phyloP scores from a whole-genome alignment of 2,888 invertebrate species.

The Ormyrus nitidulus region DNA sequence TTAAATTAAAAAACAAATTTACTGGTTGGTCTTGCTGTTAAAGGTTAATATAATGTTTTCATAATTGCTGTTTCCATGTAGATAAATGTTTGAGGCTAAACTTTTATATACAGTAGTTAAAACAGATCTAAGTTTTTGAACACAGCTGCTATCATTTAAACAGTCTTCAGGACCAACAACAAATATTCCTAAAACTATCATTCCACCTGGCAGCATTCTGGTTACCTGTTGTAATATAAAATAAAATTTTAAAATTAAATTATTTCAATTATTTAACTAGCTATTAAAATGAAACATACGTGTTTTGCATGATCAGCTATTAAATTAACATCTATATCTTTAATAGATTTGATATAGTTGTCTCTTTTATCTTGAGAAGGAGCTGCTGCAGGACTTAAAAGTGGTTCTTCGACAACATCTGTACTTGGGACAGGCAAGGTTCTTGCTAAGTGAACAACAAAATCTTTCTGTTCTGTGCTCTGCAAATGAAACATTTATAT shows the following conservation, averaged over 20 bases:
- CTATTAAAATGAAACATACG: slow-evolving; percentile 71
- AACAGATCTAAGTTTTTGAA: slow-evolving; percentile 79
- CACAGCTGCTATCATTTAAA: slow-evolving; percentile 78
- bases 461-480: slow-evolving; percentile 83
- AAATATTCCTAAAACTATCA: slow-evolving; percentile 90
- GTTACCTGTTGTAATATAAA: slow-evolving; percentile 77
- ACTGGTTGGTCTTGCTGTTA: slow-evolving; percentile 77
- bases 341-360: slow-evolving; percentile 76
- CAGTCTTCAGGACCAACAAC: slow-evolving; percentile 82
- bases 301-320: slow-evolving; percentile 90
- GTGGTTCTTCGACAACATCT: slow-evolving; percentile 73
- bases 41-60: slow-evolving; percentile 83
- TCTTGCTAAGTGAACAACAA: slow-evolving; percentile 87
- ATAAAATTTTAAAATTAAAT: neutral
- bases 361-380: slow-evolving; percentile 69
- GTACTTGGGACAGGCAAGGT: slow-evolving; percentile 81
- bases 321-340: slow-evolving; percentile 82
- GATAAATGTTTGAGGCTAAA: slow-evolving; percentile 78
- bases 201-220: slow-evolving; percentile 93
- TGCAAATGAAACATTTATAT: slow-evolving; percentile 67
- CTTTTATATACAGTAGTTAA: slow-evolving; percentile 79
- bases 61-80: slow-evolving; percentile 79
- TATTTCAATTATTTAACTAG: neutral
- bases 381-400: slow-evolving; percentile 72
- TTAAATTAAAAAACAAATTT: slow-evolving; percentile 58